Percentiles rank a stretch among this genome's conserved stretches.
Evolutionary conservation across 2,113 vertebrate genomes (phyloP).

Genomic region (Brachyhypopomus occidentalis): DNA sequence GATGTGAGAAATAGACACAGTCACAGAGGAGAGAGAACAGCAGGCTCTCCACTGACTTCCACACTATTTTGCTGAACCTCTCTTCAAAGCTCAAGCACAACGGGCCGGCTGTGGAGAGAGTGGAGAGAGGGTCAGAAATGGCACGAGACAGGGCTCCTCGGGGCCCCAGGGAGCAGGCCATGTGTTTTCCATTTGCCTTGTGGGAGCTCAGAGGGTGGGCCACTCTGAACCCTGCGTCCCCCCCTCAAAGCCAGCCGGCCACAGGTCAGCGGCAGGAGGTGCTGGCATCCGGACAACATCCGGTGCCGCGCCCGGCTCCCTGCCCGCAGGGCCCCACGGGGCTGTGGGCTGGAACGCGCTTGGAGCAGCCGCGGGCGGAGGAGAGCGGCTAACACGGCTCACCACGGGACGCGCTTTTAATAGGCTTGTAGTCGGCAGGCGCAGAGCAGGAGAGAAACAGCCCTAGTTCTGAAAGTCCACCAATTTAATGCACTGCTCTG

Average conservation of each 20-base stretch:
- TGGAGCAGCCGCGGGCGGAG: background rate
- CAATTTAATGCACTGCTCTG: constrained; percentile 38
- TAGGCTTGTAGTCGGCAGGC: constrained; percentile 39
- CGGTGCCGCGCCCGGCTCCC: background rate
- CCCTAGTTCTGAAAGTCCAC: constrained; percentile 27
- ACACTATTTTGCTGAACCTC: background rate
- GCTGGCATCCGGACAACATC: constrained; percentile 19
- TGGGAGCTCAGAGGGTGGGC: constrained; percentile 25
- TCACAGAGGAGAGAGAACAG: background rate
- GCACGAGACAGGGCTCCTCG: background rate
- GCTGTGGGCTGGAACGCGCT: background rate
- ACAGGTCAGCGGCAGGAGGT: constrained; percentile 34
- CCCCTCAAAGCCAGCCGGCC: background rate
- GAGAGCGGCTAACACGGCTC: constrained; percentile 8
- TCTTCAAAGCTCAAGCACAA: background rate
- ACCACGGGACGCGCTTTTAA: constrained; percentile 41
- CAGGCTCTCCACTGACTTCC: background rate
- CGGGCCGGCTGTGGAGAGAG: background rate
- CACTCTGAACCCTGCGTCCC: background rate
- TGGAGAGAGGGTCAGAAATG: background rate
- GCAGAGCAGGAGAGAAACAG: constrained; percentile 27
- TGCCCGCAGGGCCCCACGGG: background rate
- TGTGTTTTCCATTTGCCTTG: constrained; percentile 49
- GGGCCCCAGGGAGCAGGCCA: background rate
- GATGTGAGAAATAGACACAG: background rate